Evolutionary conservation across 2,888 invertebrate species (phyloP), one percentile per base, ranked within the genome.

Genomic region (Metellina segmentata): DNA sequence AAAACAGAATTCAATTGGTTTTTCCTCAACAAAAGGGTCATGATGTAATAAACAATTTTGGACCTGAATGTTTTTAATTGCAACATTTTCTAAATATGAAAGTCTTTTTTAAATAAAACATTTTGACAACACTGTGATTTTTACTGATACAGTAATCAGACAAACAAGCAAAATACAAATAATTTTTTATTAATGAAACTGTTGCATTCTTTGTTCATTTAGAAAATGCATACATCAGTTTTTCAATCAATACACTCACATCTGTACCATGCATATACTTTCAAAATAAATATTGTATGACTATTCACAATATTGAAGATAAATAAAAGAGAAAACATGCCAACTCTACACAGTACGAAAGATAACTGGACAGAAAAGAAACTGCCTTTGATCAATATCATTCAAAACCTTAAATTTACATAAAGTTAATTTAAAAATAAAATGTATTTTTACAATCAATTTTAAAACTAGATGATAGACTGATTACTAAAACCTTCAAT

Each of bases 141-240:
- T 85, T 61, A 85, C 34, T 34, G 34, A 79, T 69, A 34, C 13
- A 79, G 61, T 61, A 61, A 69, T 13, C n/a, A 6, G 6, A 61
- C 19, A 16, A 61, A 16, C 20, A 49, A 75, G 20, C 75, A 78
- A 86, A 51, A 52, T 78, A 86, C 49, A 78, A 78, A 71, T 70
- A 52, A 48, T 77, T 85, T 70, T 70, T 78, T 70, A 78, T 78
- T 69, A 78, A 86, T 86, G 78, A 52, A 78, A 78, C 70, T 48
- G 77, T 78, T 77, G 77, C 78, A 86, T 49, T 61, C 61, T 79
- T 87, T 87, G 81, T 72, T 81, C 81, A 87, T 48, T 87, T 87
- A 87, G 81, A 87, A 87, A 87, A 87, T 87, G 72, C 87, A 87
- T 72, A 87, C 87, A 87, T 79, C 81, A 79, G 81, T 79, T 72